Evolutionary conservation across 2,113 vertebrate species (phyloP), one percentile per base, ranked within the genome.

Genomic region (Dryoscopus gambensis): DNA sequence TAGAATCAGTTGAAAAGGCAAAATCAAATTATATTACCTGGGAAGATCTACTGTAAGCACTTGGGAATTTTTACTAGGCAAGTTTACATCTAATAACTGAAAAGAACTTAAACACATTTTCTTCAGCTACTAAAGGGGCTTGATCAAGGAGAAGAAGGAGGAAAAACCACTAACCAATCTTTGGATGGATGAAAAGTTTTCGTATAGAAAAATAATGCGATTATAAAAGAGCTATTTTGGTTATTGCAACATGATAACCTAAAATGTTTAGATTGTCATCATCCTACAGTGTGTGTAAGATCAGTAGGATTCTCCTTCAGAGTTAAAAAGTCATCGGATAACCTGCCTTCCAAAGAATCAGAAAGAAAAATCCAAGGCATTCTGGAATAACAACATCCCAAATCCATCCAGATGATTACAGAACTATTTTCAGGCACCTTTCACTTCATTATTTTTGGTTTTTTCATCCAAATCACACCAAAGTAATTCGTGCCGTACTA

Each of bases 311-410:
- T 62, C 23, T 47, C 19, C 8, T 55, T 47, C 16, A 47, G 12
- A 59, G 20, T 71, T 44, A 40, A 53, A 40, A 46, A 55, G 9
- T 39, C 50, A n/a, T 8, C 14, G 22, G 24, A 52, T 31, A 63
- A 64, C 6, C 5, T 60, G 11, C 3, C 9, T 68, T 84, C 49
- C 62, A 46, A 68, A 73, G 18, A 73, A 71, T 24, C 25, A 76
- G 47, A 79, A 64, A 63, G 37, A 73, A 86, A 76, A 71, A 30
- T 27, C 9, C 21, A 46, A 6, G 0, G 0, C 4, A 2, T 7
- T 76, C 30, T 52, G 7, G 10, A 30, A 52, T 56, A 88, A 42
- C 15, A 62, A 15, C 25, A 64, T 47, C 35, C 25, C 24, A 52
- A 79, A 76, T 52, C 21, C 28, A 52, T 52, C 13, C 30, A 63